phyloP scores from a whole-genome alignment of 2,797 vertebrate species.

The Artibeus jamaicensis region DNA sequence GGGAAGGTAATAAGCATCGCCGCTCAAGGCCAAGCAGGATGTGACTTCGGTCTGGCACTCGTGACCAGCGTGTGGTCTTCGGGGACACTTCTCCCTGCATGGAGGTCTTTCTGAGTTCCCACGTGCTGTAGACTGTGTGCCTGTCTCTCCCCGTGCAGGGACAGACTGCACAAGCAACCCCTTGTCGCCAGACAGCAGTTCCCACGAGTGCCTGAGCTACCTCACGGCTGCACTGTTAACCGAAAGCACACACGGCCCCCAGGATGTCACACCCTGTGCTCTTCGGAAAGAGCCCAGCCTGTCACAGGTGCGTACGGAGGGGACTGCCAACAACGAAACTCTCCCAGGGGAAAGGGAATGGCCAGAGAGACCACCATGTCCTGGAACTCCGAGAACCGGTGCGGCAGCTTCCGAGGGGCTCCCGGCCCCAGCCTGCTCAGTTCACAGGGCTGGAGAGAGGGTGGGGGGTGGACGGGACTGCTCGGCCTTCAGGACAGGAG shows the following conservation, averaged over 20 bases:
- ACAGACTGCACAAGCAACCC: rapidly evolving
- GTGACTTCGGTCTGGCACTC: neutral
- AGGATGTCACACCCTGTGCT: neutral
- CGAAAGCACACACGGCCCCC: neutral
- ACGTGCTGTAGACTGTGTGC: neutral
- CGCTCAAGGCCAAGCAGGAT: neutral
- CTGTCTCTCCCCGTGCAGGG: neutral
- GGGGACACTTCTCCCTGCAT: neutral
- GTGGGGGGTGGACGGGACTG: neutral
- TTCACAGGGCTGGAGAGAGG: neutral
- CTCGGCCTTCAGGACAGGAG: neutral
- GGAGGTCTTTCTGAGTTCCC: neutral
- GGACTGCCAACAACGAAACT: neutral
- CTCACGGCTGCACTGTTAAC: too few relatives aligned
- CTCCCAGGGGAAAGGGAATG: neutral
- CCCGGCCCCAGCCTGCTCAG: rapidly evolving
- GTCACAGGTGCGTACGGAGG: neutral
- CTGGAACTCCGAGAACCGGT: neutral
- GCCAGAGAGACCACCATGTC: neutral
- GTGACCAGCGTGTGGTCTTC: neutral
- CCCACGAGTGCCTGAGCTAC: neutral
- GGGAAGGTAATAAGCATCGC: neutral
- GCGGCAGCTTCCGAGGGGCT: neutral
- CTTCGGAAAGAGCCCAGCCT: neutral
- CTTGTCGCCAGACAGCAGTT: neutral